phyloP scores from a whole-genome alignment of 2,113 vertebrate genomes.

The Planiliza haematocheilus region DNA sequence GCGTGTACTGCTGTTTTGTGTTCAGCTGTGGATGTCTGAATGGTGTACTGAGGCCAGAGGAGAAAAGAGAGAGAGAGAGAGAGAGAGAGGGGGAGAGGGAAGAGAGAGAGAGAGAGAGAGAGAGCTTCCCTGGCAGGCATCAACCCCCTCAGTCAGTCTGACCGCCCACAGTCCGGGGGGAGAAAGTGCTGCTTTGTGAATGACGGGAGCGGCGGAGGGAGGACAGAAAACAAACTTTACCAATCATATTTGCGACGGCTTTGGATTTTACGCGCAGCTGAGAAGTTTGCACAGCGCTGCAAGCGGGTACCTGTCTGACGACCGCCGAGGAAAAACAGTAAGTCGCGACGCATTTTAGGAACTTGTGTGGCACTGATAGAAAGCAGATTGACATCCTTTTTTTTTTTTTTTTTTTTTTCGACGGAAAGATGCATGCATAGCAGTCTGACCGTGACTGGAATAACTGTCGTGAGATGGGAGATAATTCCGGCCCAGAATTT shows the following conservation, averaged over 20 bases:
- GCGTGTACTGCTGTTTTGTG: slow-evolving; percentile 2
- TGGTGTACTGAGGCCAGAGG: slow-evolving; percentile 17
- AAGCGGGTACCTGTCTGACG: slow-evolving; percentile 23
- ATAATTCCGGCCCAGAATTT: slow-evolving; percentile 22
- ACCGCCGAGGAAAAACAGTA: slow-evolving; percentile 41
- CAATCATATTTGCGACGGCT: slow-evolving; percentile 21
- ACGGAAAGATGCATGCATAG: slow-evolving; percentile 69
- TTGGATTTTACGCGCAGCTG: not conserved
- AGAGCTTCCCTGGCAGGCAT: slow-evolving; percentile 58
- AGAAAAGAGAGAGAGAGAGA: not conserved
- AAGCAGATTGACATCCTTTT: slow-evolving; percentile 54
- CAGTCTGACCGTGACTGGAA: slow-evolving; percentile 77
- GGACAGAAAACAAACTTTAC: slow-evolving; percentile 65
- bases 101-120: not conserved
- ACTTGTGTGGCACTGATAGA: slow-evolving; percentile 28
- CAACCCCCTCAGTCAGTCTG: slow-evolving; percentile 66
- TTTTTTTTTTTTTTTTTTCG: slow-evolving; percentile 20
- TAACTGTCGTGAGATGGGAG: slow-evolving; percentile 57
- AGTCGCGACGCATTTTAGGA: slow-evolving; percentile 38
- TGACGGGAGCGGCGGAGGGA: slow-evolving; percentile 78
- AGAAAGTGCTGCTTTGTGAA: slow-evolving; percentile 82
- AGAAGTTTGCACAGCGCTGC: slow-evolving; percentile 10
- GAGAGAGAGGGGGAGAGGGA: not conserved
- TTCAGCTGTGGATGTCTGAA: slow-evolving; percentile 48
- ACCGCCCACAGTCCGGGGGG: slow-evolving; percentile 76